Evolutionary conservation across 2,888 invertebrate genomes (phyloP).

Genomic region (Uropetala carovei): DNA sequence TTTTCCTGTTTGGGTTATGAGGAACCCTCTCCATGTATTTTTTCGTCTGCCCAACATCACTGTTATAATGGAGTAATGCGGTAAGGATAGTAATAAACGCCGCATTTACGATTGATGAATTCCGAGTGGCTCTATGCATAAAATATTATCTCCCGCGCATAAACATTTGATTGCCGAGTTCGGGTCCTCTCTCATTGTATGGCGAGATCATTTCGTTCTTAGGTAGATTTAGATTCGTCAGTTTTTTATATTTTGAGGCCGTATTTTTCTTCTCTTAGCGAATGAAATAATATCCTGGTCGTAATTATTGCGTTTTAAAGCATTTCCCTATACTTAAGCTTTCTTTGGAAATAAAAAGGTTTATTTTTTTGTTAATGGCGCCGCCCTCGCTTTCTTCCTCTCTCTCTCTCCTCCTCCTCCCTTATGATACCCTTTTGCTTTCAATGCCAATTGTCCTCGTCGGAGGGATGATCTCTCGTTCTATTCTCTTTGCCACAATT

Average conservation of each 20-base stretch:
- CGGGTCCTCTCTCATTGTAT: neutral
- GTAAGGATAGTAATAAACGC: too few species aligned
- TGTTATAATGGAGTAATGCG: too few species aligned
- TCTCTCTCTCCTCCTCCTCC: neutral
- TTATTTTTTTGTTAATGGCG: constrained; percentile 25
- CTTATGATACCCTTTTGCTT: constrained; percentile 29
- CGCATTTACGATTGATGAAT: too few species aligned
- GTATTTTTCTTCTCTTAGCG: neutral
- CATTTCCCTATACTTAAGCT: constrained; percentile 46
- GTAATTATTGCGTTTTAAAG: constrained; percentile 57
- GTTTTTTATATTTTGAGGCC: neutral
- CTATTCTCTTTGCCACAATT: constrained; percentile 39
- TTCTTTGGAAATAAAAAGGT: constrained; percentile 12
- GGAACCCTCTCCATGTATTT: too few species aligned
- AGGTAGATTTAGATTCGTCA: neutral
- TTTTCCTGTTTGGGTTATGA: too few species aligned
- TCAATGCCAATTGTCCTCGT: constrained; percentile 37
- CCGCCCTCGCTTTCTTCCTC: neutral
- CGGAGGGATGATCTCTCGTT: neutral
- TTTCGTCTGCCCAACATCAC: too few species aligned
- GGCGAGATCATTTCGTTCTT: neutral
- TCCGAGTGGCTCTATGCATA: neutral
- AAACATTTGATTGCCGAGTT: neutral
- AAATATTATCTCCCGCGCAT: neutral
- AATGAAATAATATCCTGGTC: constrained; percentile 32